Evolutionary conservation across 2,797 vertebrate species (phyloP), one percentile per base, ranked within the genome.

Genomic region (Rallus crepitans): DNA sequence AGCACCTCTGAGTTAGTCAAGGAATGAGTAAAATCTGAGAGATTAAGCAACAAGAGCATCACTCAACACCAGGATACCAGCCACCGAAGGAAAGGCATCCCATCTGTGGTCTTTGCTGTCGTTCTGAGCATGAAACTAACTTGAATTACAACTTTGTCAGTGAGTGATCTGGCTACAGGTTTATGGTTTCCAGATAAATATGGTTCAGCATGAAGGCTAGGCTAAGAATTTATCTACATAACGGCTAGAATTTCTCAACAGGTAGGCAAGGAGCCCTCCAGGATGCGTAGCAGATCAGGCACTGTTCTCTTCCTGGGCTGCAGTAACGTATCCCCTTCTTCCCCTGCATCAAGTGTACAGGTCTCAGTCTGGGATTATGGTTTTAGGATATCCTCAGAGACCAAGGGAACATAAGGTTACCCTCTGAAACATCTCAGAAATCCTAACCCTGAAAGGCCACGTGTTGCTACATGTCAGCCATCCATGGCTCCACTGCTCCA

Each of bases 351-450:
- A 33, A 39, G 52, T 3, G 15, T 37, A 25, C 14, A 39, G 47
- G 12, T 73, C 42, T 92, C 9, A 0, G 7, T 23, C 42, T 56
- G 25, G 60, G 18, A 1, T 1, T 48, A 15, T 4, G 27, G 12
- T 20, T 87, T 87, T 66, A 87, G 59, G 66, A 77, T 69, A 79
- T 52, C 27, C 75, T 82, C 30, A 42, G 47, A 73, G 75, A 79
- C 50, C 0, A 11, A 82, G 40, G 57, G 14, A 89, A 78, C 50
- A 19, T n/a, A 47, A 78, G 50, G 47, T 18, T 50, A 61, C 15
- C 18, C 59, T 72, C 55, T 56, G 64, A 85, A 89, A 69, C 39
- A 76, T 35, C 87, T 66, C 65, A 47, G 47, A 94, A 93, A 95
- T 87, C 35, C n/a, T 78, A 85, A 0, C 24, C 52, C 52, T 79